Percentiles rank a stretch among this genome's conserved stretches.
Evolutionary conservation across 1,140 invertebrate species (phyloP).

Genomic region (Himalopsyche phryganea): DNA sequence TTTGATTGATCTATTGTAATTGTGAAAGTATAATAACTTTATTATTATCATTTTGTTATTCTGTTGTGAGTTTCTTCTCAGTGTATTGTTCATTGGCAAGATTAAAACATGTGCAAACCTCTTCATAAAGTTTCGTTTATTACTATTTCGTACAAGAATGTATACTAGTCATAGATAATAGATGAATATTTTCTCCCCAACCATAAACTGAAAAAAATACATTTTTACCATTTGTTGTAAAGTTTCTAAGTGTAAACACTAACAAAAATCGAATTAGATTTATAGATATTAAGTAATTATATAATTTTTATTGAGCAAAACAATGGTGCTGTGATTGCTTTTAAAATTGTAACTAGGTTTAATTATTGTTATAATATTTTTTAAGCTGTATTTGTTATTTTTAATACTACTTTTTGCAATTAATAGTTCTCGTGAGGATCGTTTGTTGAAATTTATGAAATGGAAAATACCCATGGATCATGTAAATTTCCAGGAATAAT

Average conservation of each 20-base stretch:
- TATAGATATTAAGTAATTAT: conserved; percentile 10
- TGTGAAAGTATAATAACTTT: too few species aligned
- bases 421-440: neutral
- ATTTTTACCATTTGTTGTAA: conserved; percentile 15
- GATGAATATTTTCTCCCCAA: conserved; percentile 18
- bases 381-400: neutral
- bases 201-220: conserved; percentile 20
- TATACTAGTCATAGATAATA: conserved; percentile 35
- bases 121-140: conserved; percentile 5
- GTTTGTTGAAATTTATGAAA: neutral
- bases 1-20: too few species aligned
- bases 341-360: conserved; percentile 16
- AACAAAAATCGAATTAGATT: conserved; percentile 13
- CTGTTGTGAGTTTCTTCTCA: too few species aligned
- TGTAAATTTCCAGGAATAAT: neutral
- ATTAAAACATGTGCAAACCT: too few species aligned
- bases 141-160: conserved; percentile 33
- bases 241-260: conserved; percentile 4
- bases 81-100: too few species aligned
- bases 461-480: neutral
- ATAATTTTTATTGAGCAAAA: conserved; percentile 28
- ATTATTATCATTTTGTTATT: too few species aligned
- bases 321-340: conserved; percentile 34
- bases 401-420: neutral
- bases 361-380: conserved; percentile 10